phyloP scores from a whole-genome alignment of 1,140 invertebrate genomes.

The Frieseomelitta varia region DNA sequence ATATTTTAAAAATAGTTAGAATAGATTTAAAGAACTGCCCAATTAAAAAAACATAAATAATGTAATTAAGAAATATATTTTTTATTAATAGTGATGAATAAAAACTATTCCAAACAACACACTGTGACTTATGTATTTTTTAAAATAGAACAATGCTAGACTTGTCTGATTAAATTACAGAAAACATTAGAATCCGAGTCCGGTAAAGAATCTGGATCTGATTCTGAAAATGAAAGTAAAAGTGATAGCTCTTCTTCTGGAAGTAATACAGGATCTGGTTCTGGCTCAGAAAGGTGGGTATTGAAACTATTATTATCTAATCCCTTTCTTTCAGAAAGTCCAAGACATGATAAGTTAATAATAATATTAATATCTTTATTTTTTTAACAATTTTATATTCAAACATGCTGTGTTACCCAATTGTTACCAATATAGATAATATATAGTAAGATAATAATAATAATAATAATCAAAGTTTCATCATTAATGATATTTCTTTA shows the following conservation, averaged over 20 bases:
- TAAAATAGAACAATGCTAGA: slow-evolving; percentile 31
- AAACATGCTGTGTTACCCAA: neutral
- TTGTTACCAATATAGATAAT: slow-evolving; percentile 3
- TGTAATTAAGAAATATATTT: neutral
- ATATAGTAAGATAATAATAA: neutral
- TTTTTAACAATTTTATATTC: neutral
- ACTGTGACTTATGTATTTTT: slow-evolving; percentile 9
- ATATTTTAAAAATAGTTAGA: neutral
- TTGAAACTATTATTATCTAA: slow-evolving; percentile 12
- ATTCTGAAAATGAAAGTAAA: slow-evolving; percentile 85
- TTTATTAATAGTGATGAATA: neutral
- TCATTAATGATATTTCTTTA: slow-evolving; percentile 20
- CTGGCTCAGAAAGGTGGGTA: slow-evolving; percentile 85
- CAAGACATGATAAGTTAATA: slow-evolving; percentile 23
- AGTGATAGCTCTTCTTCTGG: slow-evolving; percentile 85
- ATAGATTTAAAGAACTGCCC: neutral
- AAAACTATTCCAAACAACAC: slow-evolving; percentile 74
- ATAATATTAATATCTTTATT: slow-evolving; percentile 2
- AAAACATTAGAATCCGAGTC: slow-evolving; percentile 85
- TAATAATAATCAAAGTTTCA: slow-evolving; percentile 1
- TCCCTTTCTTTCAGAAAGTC: slow-evolving; percentile 44
- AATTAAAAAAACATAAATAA: neutral
- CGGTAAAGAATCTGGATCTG: slow-evolving; percentile 86
- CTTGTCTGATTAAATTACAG: slow-evolving; percentile 79
- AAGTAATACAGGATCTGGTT: slow-evolving; percentile 83